Percentiles rank a stretch among this genome's conserved stretches.
These are phyloP conservation scores for Scortum barcoo DNA, from an alignment of 2,113 vertebrate genomes.

Conservation along the genomic window DNA sequence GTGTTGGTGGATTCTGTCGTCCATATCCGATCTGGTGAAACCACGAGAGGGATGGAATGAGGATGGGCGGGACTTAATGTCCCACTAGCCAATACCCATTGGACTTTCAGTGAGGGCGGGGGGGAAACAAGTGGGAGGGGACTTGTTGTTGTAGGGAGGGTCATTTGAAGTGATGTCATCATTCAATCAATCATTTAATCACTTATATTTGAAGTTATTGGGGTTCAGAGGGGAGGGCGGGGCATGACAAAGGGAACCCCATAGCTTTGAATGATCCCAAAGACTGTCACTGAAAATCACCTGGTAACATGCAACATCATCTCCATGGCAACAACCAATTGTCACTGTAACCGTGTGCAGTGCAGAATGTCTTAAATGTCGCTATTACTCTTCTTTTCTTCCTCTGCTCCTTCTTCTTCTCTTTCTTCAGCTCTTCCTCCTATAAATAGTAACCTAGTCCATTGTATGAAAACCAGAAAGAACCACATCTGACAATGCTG, in stretches of 20 bases:
- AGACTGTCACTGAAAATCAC: slow-evolving; percentile 77
- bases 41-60: slow-evolving; percentile 22
- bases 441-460: slow-evolving; percentile 75
- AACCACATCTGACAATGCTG: slow-evolving; percentile 73
- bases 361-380: slow-evolving; percentile 82
- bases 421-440: slow-evolving; percentile 63
- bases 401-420: slow-evolving; percentile 58
- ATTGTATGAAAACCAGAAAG: slow-evolving; percentile 67
- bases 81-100: slow-evolving; percentile 45
- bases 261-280: slow-evolving; percentile 79
- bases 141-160: slow-evolving; percentile 40
- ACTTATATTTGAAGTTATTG: slow-evolving; percentile 64
- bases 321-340: slow-evolving; percentile 68
- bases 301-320: slow-evolving; percentile 69
- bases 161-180: slow-evolving; percentile 74
- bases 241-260: slow-evolving; percentile 44
- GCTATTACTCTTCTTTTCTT: slow-evolving; percentile 71
- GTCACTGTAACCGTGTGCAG: slow-evolving; percentile 76
- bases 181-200: slow-evolving; percentile 67
- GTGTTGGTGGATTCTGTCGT: slow-evolving; percentile 20
- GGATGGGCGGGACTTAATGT: slow-evolving; percentile 34
- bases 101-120: slow-evolving; percentile 57
- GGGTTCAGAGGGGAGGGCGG: slow-evolving; percentile 30
- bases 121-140: slow-evolving; percentile 11
- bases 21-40: slow-evolving; percentile 25